Conservation (phyloP, 1,140 invertebrate genomes). For the Heliothis subflexa region DNA sequence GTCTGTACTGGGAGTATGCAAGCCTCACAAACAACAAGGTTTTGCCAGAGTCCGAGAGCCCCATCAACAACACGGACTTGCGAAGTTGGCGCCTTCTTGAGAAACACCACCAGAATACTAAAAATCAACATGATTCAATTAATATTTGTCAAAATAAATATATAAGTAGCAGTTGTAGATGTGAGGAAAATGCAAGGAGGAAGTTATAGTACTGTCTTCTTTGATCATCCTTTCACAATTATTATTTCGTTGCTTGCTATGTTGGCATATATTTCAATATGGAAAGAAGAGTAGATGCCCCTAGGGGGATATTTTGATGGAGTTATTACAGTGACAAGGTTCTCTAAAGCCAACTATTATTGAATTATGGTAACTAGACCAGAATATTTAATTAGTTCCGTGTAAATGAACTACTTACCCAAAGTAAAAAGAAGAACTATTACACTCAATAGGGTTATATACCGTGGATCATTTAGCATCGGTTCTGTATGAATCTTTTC, state of each 20-base stretch:
- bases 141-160: not conserved
- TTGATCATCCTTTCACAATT: not conserved
- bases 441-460: slow-evolving; percentile 80
- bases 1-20: slow-evolving; percentile 89
- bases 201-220: not conserved
- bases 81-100: slow-evolving; percentile 85
- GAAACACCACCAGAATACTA: slow-evolving; percentile 87
- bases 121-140: slow-evolving; percentile 57
- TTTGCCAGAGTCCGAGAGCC: slow-evolving; percentile 95
- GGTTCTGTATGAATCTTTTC: slow-evolving; percentile 82
- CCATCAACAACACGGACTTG: slow-evolving; percentile 91
- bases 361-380: not conserved
- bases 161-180: too few relatives aligned
- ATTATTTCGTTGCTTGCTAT: not conserved
- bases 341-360: not conserved
- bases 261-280: not conserved
- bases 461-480: slow-evolving; percentile 75
- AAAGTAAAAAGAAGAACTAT: slow-evolving; percentile 76
- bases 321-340: too few relatives aligned
- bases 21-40: slow-evolving; percentile 93
- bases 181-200: too few relatives aligned
- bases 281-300: not conserved
- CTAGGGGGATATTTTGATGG: not conserved
- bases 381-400: not conserved
- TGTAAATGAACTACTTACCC: slow-evolving; percentile 59